Evolutionary conservation across 2,888 invertebrate genomes (phyloP).

Genomic region (Ganaspis brasiliensis): DNA sequence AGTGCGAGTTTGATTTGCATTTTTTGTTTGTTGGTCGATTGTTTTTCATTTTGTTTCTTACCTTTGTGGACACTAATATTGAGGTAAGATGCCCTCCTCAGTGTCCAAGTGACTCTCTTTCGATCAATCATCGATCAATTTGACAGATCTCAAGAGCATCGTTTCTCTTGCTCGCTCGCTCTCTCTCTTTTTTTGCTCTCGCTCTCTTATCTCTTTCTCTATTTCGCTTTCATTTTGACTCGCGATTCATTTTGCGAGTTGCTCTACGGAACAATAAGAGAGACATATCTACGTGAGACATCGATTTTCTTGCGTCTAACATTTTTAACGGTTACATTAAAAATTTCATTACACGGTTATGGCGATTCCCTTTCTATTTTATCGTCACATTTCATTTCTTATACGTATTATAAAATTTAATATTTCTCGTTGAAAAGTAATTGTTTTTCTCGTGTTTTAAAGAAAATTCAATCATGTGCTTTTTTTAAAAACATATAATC

Average conservation of each 20-base stretch:
- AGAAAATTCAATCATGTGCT: no score
- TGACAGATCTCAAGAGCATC: slow-evolving; percentile 53
- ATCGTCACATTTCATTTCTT: neutral
- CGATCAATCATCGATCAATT: slow-evolving; percentile 52
- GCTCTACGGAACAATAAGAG: slow-evolving; percentile 75
- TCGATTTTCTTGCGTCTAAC: slow-evolving; percentile 54
- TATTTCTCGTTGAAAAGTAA: no score
- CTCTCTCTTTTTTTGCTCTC: slow-evolving; percentile 59
- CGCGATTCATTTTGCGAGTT: slow-evolving; percentile 64
- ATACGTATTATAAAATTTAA: no score
- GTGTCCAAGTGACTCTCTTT: slow-evolving; percentile 70
- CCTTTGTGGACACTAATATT: slow-evolving; percentile 77
- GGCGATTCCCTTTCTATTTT: slow-evolving; percentile 49
- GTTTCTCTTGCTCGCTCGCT: slow-evolving; percentile 59
- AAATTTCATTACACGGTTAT: slow-evolving; percentile 54
- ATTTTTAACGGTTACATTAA: slow-evolving; percentile 44
- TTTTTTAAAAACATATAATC: no score
- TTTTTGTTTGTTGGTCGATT: slow-evolving; percentile 51
- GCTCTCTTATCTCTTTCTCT: slow-evolving; percentile 63
- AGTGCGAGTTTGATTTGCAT: slow-evolving; percentile 70
- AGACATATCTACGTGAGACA: slow-evolving; percentile 66
- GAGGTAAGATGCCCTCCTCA: slow-evolving; percentile 73
- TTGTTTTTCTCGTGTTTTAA: no score
- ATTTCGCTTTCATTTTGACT: slow-evolving; percentile 65
- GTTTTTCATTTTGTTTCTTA: slow-evolving; percentile 68